Evolutionary conservation across 2,888 invertebrate species (phyloP).

Genomic region (Aporophyla lueneburgensis): DNA sequence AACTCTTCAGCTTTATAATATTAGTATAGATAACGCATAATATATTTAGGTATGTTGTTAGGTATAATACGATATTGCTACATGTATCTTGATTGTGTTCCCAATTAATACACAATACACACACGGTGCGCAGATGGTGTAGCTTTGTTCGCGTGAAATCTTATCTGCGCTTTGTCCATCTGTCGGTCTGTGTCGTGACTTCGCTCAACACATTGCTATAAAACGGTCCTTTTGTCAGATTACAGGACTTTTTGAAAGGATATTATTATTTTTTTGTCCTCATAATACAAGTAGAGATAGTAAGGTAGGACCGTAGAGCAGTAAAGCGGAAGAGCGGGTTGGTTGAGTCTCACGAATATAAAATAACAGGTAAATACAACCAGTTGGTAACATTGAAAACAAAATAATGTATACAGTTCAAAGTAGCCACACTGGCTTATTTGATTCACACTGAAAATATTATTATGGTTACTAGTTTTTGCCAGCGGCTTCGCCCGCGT

Average conservation of each 20-base stretch:
- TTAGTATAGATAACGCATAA: no score
- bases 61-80: slow-evolving; percentile 24
- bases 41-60: slow-evolving; percentile 1
- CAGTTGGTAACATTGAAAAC: neutral
- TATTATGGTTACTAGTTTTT: no score
- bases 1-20: no score
- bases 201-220: slow-evolving; percentile 68
- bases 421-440: neutral
- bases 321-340: neutral
- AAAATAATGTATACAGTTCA: neutral
- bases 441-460: slow-evolving; percentile 11
- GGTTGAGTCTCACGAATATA: slow-evolving; percentile 6
- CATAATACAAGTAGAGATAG: neutral
- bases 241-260: neutral
- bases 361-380: neutral
- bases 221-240: slow-evolving; percentile 52
- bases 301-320: neutral
- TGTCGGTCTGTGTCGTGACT: slow-evolving; percentile 73
- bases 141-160: slow-evolving; percentile 84
- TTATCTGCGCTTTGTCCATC: slow-evolving; percentile 83
- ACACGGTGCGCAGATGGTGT: slow-evolving; percentile 73
- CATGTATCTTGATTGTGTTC: slow-evolving; percentile 40
- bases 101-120: slow-evolving; percentile 59
- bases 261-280: neutral
- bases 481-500: no score